Percentiles rank a stretch among this genome's conserved stretches.
phyloP scores from a whole-genome alignment of 2,888 invertebrate species.

The Mycalesis mineus region DNA sequence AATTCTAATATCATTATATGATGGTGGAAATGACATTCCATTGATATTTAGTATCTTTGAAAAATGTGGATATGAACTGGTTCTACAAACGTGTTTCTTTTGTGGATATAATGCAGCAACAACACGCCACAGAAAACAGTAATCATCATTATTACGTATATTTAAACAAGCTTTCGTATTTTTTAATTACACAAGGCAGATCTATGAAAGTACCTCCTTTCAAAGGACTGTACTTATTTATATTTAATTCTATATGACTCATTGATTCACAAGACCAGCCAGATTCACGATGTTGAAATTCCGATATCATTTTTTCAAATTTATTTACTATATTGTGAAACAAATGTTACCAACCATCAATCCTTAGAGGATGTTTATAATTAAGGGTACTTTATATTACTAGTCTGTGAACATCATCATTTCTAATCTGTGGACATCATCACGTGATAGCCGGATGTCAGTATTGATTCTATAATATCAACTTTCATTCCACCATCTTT shows the following conservation, averaged over 20 bases:
- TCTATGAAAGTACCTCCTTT: constrained; percentile 4
- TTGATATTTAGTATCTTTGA: not conserved
- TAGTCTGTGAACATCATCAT: too few species aligned
- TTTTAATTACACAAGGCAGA: not conserved
- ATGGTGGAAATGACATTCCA: constrained; percentile 9
- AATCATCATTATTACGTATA: not conserved
- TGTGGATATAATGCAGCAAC: not conserved
- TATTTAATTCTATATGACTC: constrained; percentile 19
- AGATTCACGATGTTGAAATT: constrained; percentile 22
- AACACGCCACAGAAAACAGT: not conserved
- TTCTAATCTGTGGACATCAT: too few species aligned
- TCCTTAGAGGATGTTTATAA: too few species aligned
- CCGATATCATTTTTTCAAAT: constrained; percentile 13
- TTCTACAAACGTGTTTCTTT: not conserved
- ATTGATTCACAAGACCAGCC: constrained; percentile 20
- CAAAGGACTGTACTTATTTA: too few species aligned
- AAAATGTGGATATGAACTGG: not conserved
- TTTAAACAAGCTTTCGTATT: not conserved
- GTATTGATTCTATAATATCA: too few species aligned
- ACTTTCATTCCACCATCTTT: too few species aligned
- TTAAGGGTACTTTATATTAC: too few species aligned
- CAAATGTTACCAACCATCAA: too few species aligned
- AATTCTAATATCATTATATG: constrained; percentile 22
- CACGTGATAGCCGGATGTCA: too few species aligned
- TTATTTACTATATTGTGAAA: not conserved